A percentile compares a stretch with the other conserved stretches of the same genome.
phyloP scores from a whole-genome alignment of 2,888 invertebrate genomes.

The Mimas tiliae region DNA sequence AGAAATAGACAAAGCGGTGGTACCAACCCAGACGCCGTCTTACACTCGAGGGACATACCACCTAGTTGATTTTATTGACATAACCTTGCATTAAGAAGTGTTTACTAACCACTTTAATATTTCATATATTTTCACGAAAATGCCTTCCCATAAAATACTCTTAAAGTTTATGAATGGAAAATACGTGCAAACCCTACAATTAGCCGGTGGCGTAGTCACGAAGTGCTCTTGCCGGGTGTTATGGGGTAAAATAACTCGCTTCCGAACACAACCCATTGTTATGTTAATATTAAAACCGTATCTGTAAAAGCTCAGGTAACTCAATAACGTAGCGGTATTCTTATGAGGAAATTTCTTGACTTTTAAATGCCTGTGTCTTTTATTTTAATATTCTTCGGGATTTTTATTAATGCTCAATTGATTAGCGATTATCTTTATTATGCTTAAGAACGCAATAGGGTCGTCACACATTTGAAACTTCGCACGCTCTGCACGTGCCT shows the following conservation, averaged over 20 bases:
- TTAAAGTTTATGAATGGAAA: constrained; percentile 7
- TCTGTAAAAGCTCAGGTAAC: background rate
- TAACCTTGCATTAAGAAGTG: too few species aligned
- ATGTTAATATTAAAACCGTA: background rate
- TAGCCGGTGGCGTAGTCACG: background rate
- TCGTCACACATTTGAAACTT: too few species aligned
- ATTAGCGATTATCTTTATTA: too few species aligned
- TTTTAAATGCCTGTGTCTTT: background rate
- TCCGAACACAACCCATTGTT: constrained; percentile 13
- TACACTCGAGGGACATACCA: too few species aligned
- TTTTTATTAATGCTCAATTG: too few species aligned
- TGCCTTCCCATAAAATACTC: background rate
- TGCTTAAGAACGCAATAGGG: too few species aligned
- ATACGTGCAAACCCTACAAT: constrained; percentile 8
- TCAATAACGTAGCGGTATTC: background rate
- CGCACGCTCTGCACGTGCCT: too few species aligned
- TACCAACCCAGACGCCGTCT: too few species aligned
- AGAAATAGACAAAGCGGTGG: too few species aligned
- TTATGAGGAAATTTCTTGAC: background rate
- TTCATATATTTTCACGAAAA: background rate
- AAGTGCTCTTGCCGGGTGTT: background rate
- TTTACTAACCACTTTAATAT: too few species aligned
- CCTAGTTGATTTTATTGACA: too few species aligned
- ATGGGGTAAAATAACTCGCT: background rate
- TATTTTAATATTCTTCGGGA: background rate